Percentiles rank a stretch among this genome's conserved stretches.
Conservation (phyloP, 2,113 vertebrate genomes). For the Scopus umbretta region DNA sequence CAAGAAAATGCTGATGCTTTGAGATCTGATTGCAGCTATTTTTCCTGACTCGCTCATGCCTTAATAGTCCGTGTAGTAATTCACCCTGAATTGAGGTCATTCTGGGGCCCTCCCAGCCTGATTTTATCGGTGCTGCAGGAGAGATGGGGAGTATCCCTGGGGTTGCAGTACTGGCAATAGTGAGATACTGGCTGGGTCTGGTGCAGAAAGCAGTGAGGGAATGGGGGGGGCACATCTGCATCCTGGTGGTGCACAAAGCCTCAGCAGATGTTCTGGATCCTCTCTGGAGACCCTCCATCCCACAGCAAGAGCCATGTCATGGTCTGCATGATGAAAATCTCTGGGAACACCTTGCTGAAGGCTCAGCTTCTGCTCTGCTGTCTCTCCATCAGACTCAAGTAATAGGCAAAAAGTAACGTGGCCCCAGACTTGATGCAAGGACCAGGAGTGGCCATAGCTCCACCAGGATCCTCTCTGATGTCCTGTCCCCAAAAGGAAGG, state of each 20-base stretch:
- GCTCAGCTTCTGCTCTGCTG: not conserved
- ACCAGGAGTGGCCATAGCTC: not conserved
- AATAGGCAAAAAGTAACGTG: not conserved
- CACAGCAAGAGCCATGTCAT: not conserved
- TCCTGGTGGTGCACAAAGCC: not conserved
- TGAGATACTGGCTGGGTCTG: not conserved
- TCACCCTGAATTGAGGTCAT: not conserved
- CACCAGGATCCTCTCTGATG: not conserved
- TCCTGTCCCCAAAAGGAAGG: not conserved
- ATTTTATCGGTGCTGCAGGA: not conserved
- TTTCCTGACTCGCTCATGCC: not conserved
- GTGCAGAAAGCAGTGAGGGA: not conserved
- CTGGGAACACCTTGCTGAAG: not conserved
- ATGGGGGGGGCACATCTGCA: not conserved
- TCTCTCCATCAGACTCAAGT: not conserved
- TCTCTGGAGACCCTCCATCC: not conserved
- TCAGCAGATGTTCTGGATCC: not conserved
- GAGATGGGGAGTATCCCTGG: not conserved
- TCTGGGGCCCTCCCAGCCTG: not conserved
- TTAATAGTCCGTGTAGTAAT: not conserved
- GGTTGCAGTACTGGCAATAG: not conserved
- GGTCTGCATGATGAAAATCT: not conserved
- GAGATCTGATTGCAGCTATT: not conserved
- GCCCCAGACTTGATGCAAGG: not conserved
- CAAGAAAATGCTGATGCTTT: not conserved